Base-by-base conservation (phyloP, 2,888 invertebrate species). In the Acleris literana region DNA sequence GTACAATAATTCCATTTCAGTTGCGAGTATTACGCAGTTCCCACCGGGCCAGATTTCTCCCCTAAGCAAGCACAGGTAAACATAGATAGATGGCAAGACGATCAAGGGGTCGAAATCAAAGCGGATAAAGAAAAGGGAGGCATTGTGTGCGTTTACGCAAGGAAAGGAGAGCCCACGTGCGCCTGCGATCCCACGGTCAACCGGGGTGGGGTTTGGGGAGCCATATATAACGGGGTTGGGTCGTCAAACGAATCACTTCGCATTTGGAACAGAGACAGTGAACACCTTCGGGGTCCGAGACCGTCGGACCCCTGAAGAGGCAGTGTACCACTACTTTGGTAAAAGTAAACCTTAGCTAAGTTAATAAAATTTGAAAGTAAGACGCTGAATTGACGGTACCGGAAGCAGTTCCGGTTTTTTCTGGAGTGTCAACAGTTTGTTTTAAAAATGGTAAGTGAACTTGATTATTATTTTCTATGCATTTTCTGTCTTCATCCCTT, bases 41-140 rank as follows among this genome's bases (percentile, higher is more conserved):
- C 90, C 92, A 91, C 88, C 90, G 84, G 81, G 83, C 74, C 82
- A 87, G 88, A 82, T 85, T 86, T 87, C 87, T 86, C 90, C 92
- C 92, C 89, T 84, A 79, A 73, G 72, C 70, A 78, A 79, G 76
- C 81, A 83, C 88, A 92, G 91, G 92, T 92, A 92, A 89, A 81
- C 71, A 79, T 79, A 87, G 88, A 88, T 89, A 89, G 72, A 85
- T 81, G 85, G 86, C 78, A 91, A 91, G 90, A 88, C 86, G 89
- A 77, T 81, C 78, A 83, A 87, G 86, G 91, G 92, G 91, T 85
- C 84, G 83, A 79, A 86, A 86, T 90, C 85, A 88, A 89, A 76
- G 80, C 77, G 76, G 71, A 83, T 78, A 88, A 89, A 90, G 87
- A 87, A 90, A 76, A 83, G 86, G 85, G 83, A 77, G 71, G 82